Evolutionary conservation across 2,113 vertebrate species (phyloP).

Genomic region (Ctenodactylus gundi): DNA sequence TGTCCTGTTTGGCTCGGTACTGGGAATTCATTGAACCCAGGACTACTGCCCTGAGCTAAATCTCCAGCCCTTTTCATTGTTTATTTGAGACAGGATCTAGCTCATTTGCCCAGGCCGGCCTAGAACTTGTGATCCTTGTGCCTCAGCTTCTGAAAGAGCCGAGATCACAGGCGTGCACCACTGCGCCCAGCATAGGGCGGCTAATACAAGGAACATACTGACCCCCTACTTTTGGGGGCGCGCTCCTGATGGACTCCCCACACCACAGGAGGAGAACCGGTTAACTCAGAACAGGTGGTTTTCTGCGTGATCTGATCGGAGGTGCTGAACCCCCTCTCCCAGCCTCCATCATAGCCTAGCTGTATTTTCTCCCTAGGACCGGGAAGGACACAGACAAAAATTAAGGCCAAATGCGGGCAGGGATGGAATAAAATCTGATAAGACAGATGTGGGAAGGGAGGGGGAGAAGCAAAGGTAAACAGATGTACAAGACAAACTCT

Average conservation of each 20-base stretch:
- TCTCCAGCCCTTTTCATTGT: too few relatives aligned
- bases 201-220: background rate
- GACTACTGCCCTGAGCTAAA: too few relatives aligned
- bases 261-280: background rate
- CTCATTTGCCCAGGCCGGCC: too few relatives aligned
- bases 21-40: too few relatives aligned
- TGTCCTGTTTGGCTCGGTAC: too few relatives aligned
- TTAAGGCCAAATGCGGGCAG: slow-evolving; percentile 59
- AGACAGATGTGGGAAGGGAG: background rate
- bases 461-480: slow-evolving; percentile 45
- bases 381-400: slow-evolving; percentile 21
- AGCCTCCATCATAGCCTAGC: slow-evolving; percentile 24
- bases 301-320: slow-evolving; percentile 56
- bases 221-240: background rate
- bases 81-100: too few relatives aligned
- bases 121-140: too few relatives aligned
- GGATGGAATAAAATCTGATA: slow-evolving; percentile 33
- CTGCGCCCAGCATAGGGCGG: too few relatives aligned
- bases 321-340: background rate
- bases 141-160: too few relatives aligned
- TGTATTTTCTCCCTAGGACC: slow-evolving; percentile 8
- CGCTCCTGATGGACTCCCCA: background rate
- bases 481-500: slow-evolving; percentile 63
- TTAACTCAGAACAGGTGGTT: slow-evolving; percentile 65
- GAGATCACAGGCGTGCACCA: too few relatives aligned